Base-by-base conservation (phyloP, 1,140 invertebrate species). In the Chironomus striatipennis region DNA sequence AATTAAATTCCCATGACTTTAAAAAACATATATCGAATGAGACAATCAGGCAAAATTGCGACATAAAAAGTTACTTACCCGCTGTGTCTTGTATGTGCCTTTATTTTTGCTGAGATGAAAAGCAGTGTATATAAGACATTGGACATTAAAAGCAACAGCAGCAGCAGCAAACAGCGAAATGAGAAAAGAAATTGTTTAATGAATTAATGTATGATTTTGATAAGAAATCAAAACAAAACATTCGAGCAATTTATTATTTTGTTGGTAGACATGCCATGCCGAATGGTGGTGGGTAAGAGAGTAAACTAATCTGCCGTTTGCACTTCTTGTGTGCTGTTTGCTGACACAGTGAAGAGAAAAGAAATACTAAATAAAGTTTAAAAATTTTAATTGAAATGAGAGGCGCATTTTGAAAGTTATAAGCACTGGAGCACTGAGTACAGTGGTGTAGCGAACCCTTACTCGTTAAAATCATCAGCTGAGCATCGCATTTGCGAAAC, bases 221-320 rank as follows among this genome's bases (percentile, higher is more conserved):
- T 70, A 70, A 70, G 65, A 21, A 70, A 70, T 70, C 65, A 70
- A 70, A 70, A 70, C 65, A 70, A 70, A 70, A 70, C 65, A 70
- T 70, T 70, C 65, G 65, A 70, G 65, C 65, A 70, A 70, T 70
- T 70, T 70, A 70, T 70, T 70, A 70, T 70, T 20, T 20, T 70
- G 65, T 57, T n/a, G 47, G 47, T n/a, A 57, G 47, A n/a, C 47
- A 57, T 34, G 24, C 24, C 24, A 34, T 34, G 24, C 24, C 24
- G 24, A 34, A 34, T 34, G 5, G 24, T 34, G 24, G 24, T 2
- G 24, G 24, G 24, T 34, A 34, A 34, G 24, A 34, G 24, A 34
- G 24, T 34, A 34, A 34, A 34, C 24, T 34, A 34, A 34, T 34
- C 24, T 34, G 24, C 24, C 24, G 24, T 34, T 34, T 34, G 24